Conservation (phyloP, 2,797 vertebrate species). For the Macroramphosus scolopax region DNA sequence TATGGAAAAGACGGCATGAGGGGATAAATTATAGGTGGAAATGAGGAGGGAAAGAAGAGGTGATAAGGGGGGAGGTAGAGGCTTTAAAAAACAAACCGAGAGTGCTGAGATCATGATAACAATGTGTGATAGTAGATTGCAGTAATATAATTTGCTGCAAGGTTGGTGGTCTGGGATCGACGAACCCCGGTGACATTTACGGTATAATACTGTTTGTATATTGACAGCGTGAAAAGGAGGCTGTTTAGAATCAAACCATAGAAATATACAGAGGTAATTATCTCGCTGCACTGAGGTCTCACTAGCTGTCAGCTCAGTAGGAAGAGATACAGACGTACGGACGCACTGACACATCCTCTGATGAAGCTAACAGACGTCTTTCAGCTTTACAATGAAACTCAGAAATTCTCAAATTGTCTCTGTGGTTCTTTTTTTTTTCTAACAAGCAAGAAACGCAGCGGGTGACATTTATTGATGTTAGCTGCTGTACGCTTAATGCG, state of each 20-base stretch:
- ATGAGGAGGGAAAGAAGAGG: constrained; percentile 1
- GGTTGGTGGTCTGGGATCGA: constrained; percentile 49
- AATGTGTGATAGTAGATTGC: constrained; percentile 33
- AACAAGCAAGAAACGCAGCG: constrained; percentile 24
- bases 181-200: constrained; percentile 34
- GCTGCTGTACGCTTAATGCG: constrained; percentile 18
- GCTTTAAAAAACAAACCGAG: constrained; percentile 45
- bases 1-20: constrained; percentile 10
- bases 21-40: constrained; percentile 34
- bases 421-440: constrained; percentile 23
- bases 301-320: too few relatives aligned
- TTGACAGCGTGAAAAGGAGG: constrained; percentile 31
- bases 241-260: too few relatives aligned
- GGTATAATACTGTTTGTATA: constrained; percentile 21
- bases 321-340: too few relatives aligned
- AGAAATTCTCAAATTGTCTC: too few relatives aligned
- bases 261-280: too few relatives aligned
- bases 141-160: constrained; percentile 35
- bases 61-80: constrained; percentile 2
- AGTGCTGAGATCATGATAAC: constrained; percentile 33
- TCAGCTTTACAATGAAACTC: too few relatives aligned
- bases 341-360: too few relatives aligned
- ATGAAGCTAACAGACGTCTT: too few relatives aligned
- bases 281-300: too few relatives aligned
- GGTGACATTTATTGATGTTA: constrained; percentile 22